A percentile compares a stretch with the other conserved stretches of the same genome.
These are phyloP conservation scores for Sturmia bella DNA, from an alignment of 2,888 invertebrate genomes.

Conservation along the genomic window DNA sequence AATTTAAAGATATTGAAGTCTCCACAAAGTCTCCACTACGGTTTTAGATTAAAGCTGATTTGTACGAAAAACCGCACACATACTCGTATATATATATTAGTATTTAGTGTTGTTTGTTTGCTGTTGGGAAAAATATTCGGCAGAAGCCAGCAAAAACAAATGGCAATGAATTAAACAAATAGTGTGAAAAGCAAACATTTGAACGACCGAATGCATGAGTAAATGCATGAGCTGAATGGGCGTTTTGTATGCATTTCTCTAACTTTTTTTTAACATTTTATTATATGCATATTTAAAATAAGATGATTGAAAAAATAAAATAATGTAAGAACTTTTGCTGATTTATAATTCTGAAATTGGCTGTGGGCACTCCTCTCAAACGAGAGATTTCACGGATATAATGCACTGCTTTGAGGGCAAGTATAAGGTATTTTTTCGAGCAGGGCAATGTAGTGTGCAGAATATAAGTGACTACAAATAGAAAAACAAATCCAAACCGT, in stretches of 20 bases:
- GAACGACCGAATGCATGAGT: constrained; percentile 12
- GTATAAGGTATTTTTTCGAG: too few species aligned
- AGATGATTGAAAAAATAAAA: background rate
- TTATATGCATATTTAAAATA: background rate
- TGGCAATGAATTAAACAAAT: constrained; percentile 53
- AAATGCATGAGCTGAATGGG: constrained; percentile 21
- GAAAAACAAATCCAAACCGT: too few species aligned
- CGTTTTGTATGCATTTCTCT: constrained; percentile 13
- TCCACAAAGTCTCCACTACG: constrained; percentile 66
- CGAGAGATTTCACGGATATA: too few species aligned
- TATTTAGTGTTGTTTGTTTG: constrained; percentile 31
- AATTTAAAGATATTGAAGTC: constrained; percentile 59
- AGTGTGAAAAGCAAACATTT: constrained; percentile 60
- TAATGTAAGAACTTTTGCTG: too few species aligned
- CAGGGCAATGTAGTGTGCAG: too few species aligned
- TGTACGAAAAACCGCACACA: constrained; percentile 47
- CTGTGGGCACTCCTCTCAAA: too few species aligned
- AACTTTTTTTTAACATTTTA: background rate
- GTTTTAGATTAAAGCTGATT: constrained; percentile 56
- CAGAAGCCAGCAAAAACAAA: constrained; percentile 23
- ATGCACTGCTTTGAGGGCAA: too few species aligned
- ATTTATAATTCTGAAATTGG: too few species aligned
- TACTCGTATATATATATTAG: constrained; percentile 1
- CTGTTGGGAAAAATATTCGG: constrained; percentile 18
- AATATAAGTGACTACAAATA: too few species aligned